Percentiles rank a stretch among this genome's conserved stretches.
These are phyloP conservation scores for Paratrypauchen microcephalus DNA, from an alignment of 2,797 vertebrate genomes.

Conservation along the genomic window DNA sequence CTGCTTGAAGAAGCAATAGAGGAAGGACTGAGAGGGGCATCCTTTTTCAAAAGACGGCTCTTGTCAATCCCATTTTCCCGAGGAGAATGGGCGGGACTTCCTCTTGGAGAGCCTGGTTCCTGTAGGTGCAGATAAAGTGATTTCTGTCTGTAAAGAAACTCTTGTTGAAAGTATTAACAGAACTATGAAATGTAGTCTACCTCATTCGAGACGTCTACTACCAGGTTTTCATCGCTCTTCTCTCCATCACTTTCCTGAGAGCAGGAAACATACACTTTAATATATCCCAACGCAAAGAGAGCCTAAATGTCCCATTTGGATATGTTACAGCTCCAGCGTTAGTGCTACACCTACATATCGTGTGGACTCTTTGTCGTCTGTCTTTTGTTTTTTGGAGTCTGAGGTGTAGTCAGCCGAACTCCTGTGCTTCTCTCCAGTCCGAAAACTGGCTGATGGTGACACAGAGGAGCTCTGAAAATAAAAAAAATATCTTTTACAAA, in stretches of 20 bases:
- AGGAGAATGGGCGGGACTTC: constrained; percentile 91
- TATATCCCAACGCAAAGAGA: neutral
- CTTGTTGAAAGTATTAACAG: neutral
- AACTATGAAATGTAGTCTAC: constrained; percentile 54
- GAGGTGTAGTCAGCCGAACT: constrained; percentile 89
- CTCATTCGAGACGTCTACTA: constrained; percentile 96
- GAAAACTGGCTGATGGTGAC: constrained; percentile 92
- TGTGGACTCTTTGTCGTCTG: constrained; percentile 87
- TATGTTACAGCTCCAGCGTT: neutral
- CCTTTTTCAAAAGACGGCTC: constrained; percentile 86
- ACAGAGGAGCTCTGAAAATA: constrained; percentile 87
- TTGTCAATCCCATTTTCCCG: constrained; percentile 94
- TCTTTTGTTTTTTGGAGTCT: constrained; percentile 94
- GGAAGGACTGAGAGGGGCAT: constrained; percentile 90
- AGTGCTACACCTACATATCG: constrained; percentile 59
- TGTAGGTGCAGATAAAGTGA: constrained; percentile 40
- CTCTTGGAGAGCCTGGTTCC: constrained; percentile 89
- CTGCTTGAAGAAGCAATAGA: constrained; percentile 94
- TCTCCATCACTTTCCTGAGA: constrained; percentile 93
- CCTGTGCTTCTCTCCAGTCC: constrained; percentile 90
- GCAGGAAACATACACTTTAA: neutral
- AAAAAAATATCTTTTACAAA: neutral
- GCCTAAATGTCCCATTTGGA: neutral
- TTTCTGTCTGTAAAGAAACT: neutral
- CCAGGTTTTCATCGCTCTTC: constrained; percentile 92